Base-by-base conservation (phyloP, 2,113 vertebrate species). In the Cephalopterus ornatus region DNA sequence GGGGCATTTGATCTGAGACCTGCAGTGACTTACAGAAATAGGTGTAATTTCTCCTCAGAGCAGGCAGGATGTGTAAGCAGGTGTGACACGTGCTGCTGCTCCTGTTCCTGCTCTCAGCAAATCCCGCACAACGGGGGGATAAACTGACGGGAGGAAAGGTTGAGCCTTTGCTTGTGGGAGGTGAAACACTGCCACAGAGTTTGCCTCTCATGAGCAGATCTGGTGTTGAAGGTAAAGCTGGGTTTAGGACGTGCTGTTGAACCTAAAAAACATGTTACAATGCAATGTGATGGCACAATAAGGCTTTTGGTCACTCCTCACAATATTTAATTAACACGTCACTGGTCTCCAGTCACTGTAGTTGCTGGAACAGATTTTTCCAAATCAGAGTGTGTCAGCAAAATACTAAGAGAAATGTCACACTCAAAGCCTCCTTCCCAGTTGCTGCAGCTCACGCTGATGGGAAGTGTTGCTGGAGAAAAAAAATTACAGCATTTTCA, bases 51-150 rank as follows among this genome's bases (percentile, higher is more conserved):
- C 52, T 39, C 33, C 26, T 4, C 19, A 9, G 59, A 6, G 41
- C 11, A 33, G 73, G 52, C 22, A 14, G 82, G 65, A 41, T 0
- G 0, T 5, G 52, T 9, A 11, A 21, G 70, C 8, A 9, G 6
- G 3, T 5, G 4, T 17, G 32, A 15, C 2, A 16, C 8, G 41
- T 8, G 66, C 41, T 44, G 44, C 56, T 39, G 39, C 8, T 68
- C 3, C 0, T 24, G 62, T 5, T 62, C 46, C 47, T 41, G 62
- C 75, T 71, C 61, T 12, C 47, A 53, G 42, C 61, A 1, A 27
- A 24, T 39, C n/a, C 61, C 47, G 39, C 35, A 12, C 3, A 2
- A 4, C 9, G 1, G 3, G 59, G 14, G 13, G 2, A 4, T 8
- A 30, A 42, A 50, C 53, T 4, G 8, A 53, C n/a, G 75, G 8